phyloP scores from a whole-genome alignment of 2,888 invertebrate species.

The Spodoptera littoralis region DNA sequence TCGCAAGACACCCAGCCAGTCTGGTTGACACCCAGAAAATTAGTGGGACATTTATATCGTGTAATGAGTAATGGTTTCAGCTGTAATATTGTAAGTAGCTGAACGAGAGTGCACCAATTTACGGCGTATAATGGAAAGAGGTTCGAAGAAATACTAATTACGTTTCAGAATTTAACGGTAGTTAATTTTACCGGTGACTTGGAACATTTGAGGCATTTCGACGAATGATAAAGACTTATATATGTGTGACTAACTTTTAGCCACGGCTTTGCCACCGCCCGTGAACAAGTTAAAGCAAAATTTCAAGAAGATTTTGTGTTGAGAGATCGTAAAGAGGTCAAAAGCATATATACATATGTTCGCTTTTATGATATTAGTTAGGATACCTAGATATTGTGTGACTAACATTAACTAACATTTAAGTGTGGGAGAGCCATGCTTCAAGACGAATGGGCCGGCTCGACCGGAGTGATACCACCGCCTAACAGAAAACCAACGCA shows the following conservation, averaged over 20 bases:
- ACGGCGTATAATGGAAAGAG: background rate
- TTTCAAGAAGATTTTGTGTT: too few species aligned
- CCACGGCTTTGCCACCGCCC: too few species aligned
- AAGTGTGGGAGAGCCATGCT: too few species aligned
- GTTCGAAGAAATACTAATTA: conserved; percentile 32
- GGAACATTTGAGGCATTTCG: conserved; percentile 10
- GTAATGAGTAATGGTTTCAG: conserved; percentile 3
- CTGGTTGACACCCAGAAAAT: conserved; percentile 4
- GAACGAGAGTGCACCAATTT: conserved; percentile 9
- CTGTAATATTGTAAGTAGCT: background rate
- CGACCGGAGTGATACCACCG: too few species aligned
- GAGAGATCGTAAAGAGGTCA: too few species aligned
- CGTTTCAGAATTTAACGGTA: conserved; percentile 9
- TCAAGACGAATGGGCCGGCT: too few species aligned
- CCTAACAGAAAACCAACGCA: too few species aligned
- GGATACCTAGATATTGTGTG: too few species aligned
- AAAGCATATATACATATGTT: too few species aligned
- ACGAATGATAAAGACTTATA: conserved; percentile 15
- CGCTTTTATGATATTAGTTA: too few species aligned
- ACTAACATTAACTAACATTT: too few species aligned
- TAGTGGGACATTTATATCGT: background rate
- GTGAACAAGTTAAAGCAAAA: too few species aligned
- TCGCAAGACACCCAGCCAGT: background rate
- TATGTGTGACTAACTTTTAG: background rate
- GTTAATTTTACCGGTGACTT: background rate